These are phyloP conservation scores for Hippotragus niger DNA, from an alignment of 2,113 vertebrate species.

Conservation along the genomic window DNA sequence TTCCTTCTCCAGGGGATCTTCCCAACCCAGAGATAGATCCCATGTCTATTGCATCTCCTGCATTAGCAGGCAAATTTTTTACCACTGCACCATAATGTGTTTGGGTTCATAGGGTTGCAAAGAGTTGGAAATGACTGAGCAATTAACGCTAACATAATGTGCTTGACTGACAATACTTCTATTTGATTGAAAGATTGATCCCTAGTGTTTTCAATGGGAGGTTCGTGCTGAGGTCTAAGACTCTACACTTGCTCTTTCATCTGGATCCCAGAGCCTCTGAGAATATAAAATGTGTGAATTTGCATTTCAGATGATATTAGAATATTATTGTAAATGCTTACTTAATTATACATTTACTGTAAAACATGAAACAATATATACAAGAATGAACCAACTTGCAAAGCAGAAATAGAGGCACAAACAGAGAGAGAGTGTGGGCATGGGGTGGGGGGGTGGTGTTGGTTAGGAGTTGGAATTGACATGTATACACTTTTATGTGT, in stretches of 20 bases:
- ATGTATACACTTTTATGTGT: background rate
- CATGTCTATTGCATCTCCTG: background rate
- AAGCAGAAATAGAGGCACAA: background rate
- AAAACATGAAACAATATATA: background rate
- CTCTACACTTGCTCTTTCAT: background rate
- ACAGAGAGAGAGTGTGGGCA: background rate
- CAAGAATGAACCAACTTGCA: background rate
- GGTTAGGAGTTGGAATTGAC: background rate
- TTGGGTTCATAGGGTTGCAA: background rate
- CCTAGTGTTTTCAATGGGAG: background rate
- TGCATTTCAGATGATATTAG: background rate
- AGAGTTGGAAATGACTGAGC: background rate
- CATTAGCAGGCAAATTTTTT: background rate
- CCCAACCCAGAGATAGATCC: background rate
- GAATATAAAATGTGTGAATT: background rate
- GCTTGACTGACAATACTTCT: background rate
- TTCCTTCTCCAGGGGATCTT: background rate
- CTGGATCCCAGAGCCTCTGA: background rate
- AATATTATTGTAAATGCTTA: background rate
- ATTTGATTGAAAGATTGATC: background rate
- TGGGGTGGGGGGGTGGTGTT: accelerated
- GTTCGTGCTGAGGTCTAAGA: background rate
- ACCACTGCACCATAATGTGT: background rate
- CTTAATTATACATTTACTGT: background rate
- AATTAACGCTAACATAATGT: background rate